Evolutionary conservation across 2,797 vertebrate species (phyloP).

Genomic region (Thalassophryne amazonica): DNA sequence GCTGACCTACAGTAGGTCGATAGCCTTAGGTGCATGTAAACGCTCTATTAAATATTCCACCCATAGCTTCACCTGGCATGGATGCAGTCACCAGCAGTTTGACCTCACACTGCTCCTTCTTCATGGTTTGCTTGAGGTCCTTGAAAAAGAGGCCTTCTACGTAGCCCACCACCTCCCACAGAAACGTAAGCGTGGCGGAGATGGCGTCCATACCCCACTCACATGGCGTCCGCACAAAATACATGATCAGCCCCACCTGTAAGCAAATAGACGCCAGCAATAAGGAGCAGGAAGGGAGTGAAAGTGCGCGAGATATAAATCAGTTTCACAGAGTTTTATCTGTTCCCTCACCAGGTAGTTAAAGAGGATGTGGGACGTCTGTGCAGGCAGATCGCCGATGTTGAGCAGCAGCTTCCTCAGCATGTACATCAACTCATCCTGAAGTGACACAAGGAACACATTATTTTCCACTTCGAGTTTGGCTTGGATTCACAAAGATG

Average conservation of each 20-base stretch:
- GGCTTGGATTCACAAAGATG: too few species aligned
- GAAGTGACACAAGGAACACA: slow-evolving; percentile 13
- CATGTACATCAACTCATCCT: slow-evolving; percentile 99
- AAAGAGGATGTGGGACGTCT: slow-evolving; percentile 98
- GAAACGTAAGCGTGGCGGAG: slow-evolving; percentile 95
- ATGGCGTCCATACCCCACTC: slow-evolving; percentile 99
- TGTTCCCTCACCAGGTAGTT: slow-evolving; percentile 92
- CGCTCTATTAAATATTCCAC: too few species aligned
- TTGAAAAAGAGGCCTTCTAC: slow-evolving; percentile 99
- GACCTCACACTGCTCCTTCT: slow-evolving; percentile 99
- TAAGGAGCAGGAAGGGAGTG: too few species aligned
- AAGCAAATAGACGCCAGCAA: too few species aligned
- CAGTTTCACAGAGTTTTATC: background rate
- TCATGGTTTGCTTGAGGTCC: slow-evolving; percentile 99
- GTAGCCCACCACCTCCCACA: slow-evolving; percentile 98
- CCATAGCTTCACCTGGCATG: slow-evolving; percentile 89
- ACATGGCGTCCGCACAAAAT: slow-evolving; percentile 96
- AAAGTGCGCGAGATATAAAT: too few species aligned
- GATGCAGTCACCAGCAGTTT: slow-evolving; percentile 97
- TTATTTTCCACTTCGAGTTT: background rate
- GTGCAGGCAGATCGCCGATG: slow-evolving; percentile 97
- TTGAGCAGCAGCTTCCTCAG: slow-evolving; percentile 95
- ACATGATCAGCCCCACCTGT: slow-evolving; percentile 99
- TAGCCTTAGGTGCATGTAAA: too few species aligned
- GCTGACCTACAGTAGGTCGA: too few species aligned